Conservation (phyloP, 2,113 vertebrate genomes). For the Periophthalmus modestus region DNA sequence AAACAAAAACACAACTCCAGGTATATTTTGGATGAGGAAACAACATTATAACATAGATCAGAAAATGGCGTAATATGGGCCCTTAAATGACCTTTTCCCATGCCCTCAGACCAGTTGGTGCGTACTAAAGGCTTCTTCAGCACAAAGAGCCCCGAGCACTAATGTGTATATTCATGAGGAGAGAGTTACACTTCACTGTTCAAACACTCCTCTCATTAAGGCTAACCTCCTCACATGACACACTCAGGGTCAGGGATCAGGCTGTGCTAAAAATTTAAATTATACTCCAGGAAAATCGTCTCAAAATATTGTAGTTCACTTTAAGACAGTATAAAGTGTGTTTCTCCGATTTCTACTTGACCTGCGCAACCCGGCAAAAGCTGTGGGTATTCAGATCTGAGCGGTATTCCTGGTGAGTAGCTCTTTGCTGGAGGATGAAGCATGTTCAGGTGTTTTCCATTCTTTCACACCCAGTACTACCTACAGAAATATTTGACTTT, state of each 20-base stretch:
- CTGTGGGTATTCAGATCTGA: too few species aligned
- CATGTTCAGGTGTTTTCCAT: too few species aligned
- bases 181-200: background rate
- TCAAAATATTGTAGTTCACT: background rate
- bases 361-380: too few species aligned
- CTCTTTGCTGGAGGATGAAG: too few species aligned
- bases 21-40: too few species aligned
- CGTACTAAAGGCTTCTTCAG: background rate
- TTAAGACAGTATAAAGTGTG: background rate
- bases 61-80: too few species aligned
- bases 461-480: too few species aligned
- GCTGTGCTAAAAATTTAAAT: background rate
- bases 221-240: background rate
- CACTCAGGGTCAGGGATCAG: background rate
- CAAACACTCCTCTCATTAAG: constrained; percentile 1
- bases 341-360: too few species aligned
- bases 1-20: too few species aligned
- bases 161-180: background rate
- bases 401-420: too few species aligned
- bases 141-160: background rate
- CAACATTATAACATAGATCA: too few species aligned
- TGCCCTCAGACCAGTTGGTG: background rate
- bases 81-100: background rate
- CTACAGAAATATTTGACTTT: too few species aligned
- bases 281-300: background rate